Evolutionary conservation across 1,140 invertebrate genomes (phyloP), one percentile per base, ranked within the genome.

Genomic region (Plectrocnemia conspersa): DNA sequence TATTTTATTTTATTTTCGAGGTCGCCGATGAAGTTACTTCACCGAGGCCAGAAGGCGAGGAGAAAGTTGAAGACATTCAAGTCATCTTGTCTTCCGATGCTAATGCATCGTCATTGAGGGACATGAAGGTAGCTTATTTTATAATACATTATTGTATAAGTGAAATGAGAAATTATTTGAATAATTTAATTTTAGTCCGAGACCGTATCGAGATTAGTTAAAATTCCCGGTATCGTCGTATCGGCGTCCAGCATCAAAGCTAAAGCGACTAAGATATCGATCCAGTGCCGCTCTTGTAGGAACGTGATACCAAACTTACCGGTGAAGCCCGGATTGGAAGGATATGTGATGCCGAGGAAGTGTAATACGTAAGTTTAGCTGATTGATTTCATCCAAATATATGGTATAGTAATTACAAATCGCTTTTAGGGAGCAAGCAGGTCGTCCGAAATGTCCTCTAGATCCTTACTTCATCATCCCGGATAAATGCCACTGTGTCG

Each of bases 381-480:
- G 25, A 50, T 54, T 56, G 23, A 29, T n/a, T 4, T 42, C 9
- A 45, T 35, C 1, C 18, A 6, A 25, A 22, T 29, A 42, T 2
- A 16, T 32, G 33, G 25, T 36, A 44, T 44, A 19, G 18, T 22
- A 32, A 42, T 19, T 47, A 29, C 48, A 52, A 41, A 55, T 48
- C 40, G n/a, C 61, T 71, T 67, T 24, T 68, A 92, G 89, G 10
- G 93, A 95, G 68, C 91, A 95, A 77, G 85, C 89, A 57, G 91
- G 89, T 52, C 75, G 86, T 42, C 82, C 85, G 5, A 92, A 93
- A 64, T 99, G 97, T 72, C 96, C 97, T 1, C 66, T 99, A 18
- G 97, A 99, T 77, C 97, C 97, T 3, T 99, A 92, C 68, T 97
- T 96, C 67, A 97, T 99, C 57, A 85, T 89, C 70, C 95, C 97